Base-by-base conservation (phyloP, 1,140 invertebrate species). In the Cryptotermes secundus region DNA sequence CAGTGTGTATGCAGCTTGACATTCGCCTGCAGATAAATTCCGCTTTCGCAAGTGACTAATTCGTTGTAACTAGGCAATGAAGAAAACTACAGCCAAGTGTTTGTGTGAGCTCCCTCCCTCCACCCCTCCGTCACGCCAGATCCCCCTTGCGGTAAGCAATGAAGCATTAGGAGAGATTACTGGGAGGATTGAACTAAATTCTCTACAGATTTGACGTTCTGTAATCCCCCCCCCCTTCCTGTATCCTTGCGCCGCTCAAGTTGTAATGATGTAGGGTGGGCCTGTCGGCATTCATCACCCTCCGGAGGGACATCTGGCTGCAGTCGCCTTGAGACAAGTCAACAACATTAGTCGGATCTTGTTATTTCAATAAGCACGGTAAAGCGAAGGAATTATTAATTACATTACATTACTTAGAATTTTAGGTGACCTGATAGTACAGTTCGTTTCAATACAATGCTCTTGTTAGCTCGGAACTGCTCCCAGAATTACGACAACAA, bases 141-240 rank as follows among this genome's bases (percentile, higher is more conserved):
- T 10, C 59, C 59, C 26, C n/a, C 59, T 72, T 72, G n/a, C 59
- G n/a, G 26, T 72, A 72, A 72, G 59, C n/a, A 72, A n/a, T 72
- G 26, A 72, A 72, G 59, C 31, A 72, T 72, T 72, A 72, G n/a
- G 31, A 72, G 59, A 72, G 26, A 72, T 72, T 72, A 31, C 26
- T 72, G 59, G 9, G 59, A 72, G 59, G 59, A 31, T 72, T 72
- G 59, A 10, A 72, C 59, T 72, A 72, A n/a, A 72, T 72, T 72
- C 59, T 31, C 26, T 72, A 72, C 59, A n/a, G 59, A 72, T 72
- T 72, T 72, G 59, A 72, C 45, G 59, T 72, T 72, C 59, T 31
- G n/a, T 72, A 72, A 72, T 72, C 31, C 31, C 2, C 59, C n/a
- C 0, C 16, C n/a, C 31, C 26, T 12, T 7, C 59, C 59, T 72